phyloP scores from a whole-genome alignment of 2,113 vertebrate species.

The Mus spicilegus region DNA sequence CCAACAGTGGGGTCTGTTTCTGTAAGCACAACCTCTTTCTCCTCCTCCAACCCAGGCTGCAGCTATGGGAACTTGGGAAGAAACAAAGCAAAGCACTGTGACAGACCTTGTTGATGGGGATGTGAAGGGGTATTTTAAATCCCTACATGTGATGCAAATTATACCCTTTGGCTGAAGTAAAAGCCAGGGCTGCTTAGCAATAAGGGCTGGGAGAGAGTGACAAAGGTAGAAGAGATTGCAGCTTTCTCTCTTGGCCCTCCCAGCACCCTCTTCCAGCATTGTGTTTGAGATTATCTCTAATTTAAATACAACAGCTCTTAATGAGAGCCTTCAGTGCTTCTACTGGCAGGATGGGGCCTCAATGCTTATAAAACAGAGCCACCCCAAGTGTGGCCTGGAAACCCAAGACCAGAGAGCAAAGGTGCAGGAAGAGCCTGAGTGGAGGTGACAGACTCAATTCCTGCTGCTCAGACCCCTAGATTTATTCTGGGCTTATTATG shows the following conservation, averaged over 20 bases:
- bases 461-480: background rate
- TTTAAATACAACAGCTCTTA: constrained; percentile 87
- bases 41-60: background rate
- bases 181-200: constrained; percentile 77
- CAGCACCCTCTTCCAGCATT: constrained; percentile 79
- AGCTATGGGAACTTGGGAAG: constrained; percentile 48
- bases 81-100: constrained; percentile 69
- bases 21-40: background rate
- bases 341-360: constrained; percentile 73
- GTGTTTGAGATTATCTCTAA: constrained; percentile 86
- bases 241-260: constrained; percentile 83
- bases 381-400: rapidly evolving
- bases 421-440: background rate
- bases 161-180: constrained; percentile 81
- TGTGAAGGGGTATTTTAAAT: constrained; percentile 76
- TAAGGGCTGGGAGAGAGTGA: constrained; percentile 79
- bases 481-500: background rate
- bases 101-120: constrained; percentile 74
- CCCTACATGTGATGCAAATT: constrained; percentile 83
- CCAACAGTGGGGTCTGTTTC: background rate
- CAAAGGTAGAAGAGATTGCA: constrained; percentile 85
- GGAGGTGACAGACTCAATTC: background rate
- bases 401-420: background rate
- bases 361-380: constrained; percentile 63
- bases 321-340: constrained; percentile 82